Evolutionary conservation across 1,140 invertebrate species (phyloP), one percentile per base, ranked within the genome.

Genomic region (Sitodiplosis mosellana): DNA sequence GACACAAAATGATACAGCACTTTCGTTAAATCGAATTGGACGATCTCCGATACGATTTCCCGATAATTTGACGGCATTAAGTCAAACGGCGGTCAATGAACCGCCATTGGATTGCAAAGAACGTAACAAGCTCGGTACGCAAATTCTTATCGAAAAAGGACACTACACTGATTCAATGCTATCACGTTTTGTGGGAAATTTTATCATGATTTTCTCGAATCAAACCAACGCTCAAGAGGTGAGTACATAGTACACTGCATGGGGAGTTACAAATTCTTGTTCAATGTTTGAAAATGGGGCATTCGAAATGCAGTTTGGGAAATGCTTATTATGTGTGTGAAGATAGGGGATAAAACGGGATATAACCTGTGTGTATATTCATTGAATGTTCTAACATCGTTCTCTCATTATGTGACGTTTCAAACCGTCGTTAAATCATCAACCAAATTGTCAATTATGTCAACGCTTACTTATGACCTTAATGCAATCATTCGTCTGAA

Each of bases 141-240:
- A 45, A 27, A 56, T 59, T 2, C 59, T 64, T 11, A 61, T 56
- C 41, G 54, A 61, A 33, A 64, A 65, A 45, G 56, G 64, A 53
- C 51, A 53, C 50, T 54, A 60, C 44, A 54, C 59, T 7, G 52
- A 64, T 45, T 59, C 59, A 1, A 49, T 48, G 17, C 33, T 64
- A 14, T 54, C 59, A n/a, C 59, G 59, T 45, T 36, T 64, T 41
- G 56, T 63, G 36, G 61, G 61, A 4, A 64, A 64, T 34, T 34
- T 63, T 19, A 54, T 64, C 19, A 54, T 56, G 6, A 56, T 57
- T 40, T 62, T 63, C 44, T 55, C 58, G 46, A 60, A 62, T 49
- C 59, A 55, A 41, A 21, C n/a, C 5, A 12, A 46, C 19, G 41
- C 40, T 4, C 41, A 44, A 37, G 17, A 44, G 33, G 48, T 49